phyloP scores from a whole-genome alignment of 64 coral and sea anemone species.

The Pachyseris speciosa region DNA sequence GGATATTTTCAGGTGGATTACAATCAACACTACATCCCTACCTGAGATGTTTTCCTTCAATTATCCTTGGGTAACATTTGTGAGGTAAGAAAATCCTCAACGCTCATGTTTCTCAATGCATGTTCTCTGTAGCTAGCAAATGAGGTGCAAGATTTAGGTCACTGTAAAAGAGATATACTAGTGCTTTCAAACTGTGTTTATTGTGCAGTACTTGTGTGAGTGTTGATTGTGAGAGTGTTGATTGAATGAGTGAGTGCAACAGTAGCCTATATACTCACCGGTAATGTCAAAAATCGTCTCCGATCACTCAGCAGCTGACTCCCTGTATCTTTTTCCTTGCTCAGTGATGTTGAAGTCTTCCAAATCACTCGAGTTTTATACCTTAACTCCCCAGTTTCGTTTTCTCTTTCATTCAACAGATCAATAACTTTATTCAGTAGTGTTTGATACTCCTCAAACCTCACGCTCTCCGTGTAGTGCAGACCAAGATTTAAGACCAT shows the following conservation, averaged over 20 bases:
- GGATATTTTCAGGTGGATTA: not conserved
- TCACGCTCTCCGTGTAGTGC: slow-evolving; percentile 74
- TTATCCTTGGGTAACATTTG: too few relatives aligned
- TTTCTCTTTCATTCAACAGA: slow-evolving; percentile 45
- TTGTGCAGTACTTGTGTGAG: too few relatives aligned
- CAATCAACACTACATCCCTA: too few relatives aligned
- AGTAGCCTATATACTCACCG: slow-evolving; percentile 61
- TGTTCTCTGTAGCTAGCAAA: too few relatives aligned
- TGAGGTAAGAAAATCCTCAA: too few relatives aligned
- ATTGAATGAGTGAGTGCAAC: not conserved
- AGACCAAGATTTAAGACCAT: slow-evolving; percentile 88
- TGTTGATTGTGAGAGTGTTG: not conserved
- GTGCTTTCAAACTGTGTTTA: too few relatives aligned
- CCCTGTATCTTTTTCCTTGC: slow-evolving; percentile 84
- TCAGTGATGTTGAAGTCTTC: slow-evolving; percentile 88
- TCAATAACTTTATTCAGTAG: slow-evolving; percentile 63
- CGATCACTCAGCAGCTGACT: slow-evolving; percentile 61
- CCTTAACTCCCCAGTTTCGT: not conserved
- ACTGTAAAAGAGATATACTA: too few relatives aligned
- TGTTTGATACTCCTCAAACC: slow-evolving; percentile 57
- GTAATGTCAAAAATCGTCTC: slow-evolving; percentile 78
- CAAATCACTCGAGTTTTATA: slow-evolving; percentile 76
- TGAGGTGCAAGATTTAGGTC: too few relatives aligned
- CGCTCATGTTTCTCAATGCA: too few relatives aligned
- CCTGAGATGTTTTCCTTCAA: too few relatives aligned